Evolutionary conservation across 2,888 invertebrate species (phyloP).

Genomic region (Tromatobia lineatoria): DNA sequence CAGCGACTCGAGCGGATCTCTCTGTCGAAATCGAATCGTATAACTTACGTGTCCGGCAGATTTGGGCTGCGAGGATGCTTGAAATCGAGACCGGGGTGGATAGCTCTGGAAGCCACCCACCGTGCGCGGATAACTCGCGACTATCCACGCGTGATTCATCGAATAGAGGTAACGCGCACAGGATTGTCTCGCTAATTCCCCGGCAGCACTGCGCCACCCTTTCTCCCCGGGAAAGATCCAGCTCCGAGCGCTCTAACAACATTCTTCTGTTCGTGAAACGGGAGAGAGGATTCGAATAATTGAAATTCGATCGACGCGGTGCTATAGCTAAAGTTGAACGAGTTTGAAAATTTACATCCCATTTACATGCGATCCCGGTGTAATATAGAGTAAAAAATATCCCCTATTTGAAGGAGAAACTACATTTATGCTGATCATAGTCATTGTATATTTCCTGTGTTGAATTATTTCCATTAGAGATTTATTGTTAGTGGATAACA

Average conservation of each 20-base stretch:
- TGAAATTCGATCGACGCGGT: slow-evolving; percentile 52
- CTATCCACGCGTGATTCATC: slow-evolving; percentile 77
- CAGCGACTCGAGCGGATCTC: slow-evolving; percentile 68
- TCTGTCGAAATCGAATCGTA: slow-evolving; percentile 81
- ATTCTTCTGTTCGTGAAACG: slow-evolving; percentile 6
- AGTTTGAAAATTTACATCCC: slow-evolving; percentile 8
- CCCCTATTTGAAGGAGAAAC: background rate
- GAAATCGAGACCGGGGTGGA: slow-evolving; percentile 3
- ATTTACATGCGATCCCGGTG: slow-evolving; percentile 25
- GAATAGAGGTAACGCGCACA: slow-evolving; percentile 69
- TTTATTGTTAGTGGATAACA: background rate
- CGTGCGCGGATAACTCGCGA: slow-evolving; percentile 15
- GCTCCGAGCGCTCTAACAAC: background rate
- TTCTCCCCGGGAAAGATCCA: background rate
- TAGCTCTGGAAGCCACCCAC: slow-evolving; percentile 40
- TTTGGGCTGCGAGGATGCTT: slow-evolving; percentile 46
- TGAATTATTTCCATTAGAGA: background rate
- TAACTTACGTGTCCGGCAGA: slow-evolving; percentile 77
- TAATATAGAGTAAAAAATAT: background rate
- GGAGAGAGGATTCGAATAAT: slow-evolving; percentile 61
- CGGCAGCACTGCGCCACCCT: background rate
- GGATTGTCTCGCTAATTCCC: slow-evolving; percentile 77
- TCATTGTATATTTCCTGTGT: background rate
- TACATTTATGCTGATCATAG: background rate
- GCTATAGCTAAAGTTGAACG: background rate